Base-by-base conservation (phyloP, 2,888 invertebrate genomes). In the Metacarcinus magister region DNA sequence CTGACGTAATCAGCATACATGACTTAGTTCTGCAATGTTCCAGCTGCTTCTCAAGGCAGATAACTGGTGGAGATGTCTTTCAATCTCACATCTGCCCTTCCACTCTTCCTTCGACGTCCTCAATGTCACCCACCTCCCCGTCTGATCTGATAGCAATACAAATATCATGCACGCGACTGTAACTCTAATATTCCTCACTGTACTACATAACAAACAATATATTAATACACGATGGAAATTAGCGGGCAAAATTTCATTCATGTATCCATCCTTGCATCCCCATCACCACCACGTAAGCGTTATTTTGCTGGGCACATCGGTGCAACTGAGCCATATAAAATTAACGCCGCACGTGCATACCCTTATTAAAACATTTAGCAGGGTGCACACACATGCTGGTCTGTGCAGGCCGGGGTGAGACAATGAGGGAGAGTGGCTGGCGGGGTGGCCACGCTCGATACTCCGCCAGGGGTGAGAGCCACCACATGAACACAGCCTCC, bases 311-410 rank as follows among this genome's bases (percentile, higher is more conserved):
- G 87, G 39, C 39, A 87, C 16, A 39, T 28, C n/a, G 87, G 10
- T 16, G 87, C 32, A 87, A 39, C 16, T 10, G 87, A 87, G 39
- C 39, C 39, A 39, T 87, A 87, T 87, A 82, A 82, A 39, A 87
- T 87, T 87, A 87, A 13, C 16, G 39, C 39, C 87, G 87, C 87
- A 87, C 87, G 87, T 87, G 87, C 87, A 87, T 87, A 16, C 87
- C 87, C 39, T 87, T 87, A 87, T 87, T 87, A 87, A 87, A 87
- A 87, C 75, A 82, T 82, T 82, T 82, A 82, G 28, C 87, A 87
- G 87, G 87, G 39, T 87, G 39, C 87, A 87, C 87, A 87, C 87
- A 87, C 87, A 87, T 87, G 87, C 39, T 87, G 87, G 39, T 87
- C 16, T 19, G 87, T 75, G 75, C 75, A 75, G 75, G 75, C 28